phyloP scores from a whole-genome alignment of 2,797 vertebrate genomes.

The Thunnus albacares region DNA sequence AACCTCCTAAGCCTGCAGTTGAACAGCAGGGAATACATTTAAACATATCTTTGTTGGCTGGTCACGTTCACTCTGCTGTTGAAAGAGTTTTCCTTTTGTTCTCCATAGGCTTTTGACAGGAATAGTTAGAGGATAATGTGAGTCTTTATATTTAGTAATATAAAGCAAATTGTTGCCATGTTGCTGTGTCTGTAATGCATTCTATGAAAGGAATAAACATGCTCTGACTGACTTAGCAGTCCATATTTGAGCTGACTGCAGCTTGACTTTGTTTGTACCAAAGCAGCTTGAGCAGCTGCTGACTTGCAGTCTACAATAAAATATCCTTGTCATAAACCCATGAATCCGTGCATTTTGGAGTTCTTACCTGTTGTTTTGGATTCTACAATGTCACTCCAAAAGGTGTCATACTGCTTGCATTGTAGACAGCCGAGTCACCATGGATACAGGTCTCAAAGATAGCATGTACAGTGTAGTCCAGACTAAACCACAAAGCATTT shows the following conservation, averaged over 20 bases:
- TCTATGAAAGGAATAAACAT: not conserved
- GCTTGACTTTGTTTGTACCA: slow-evolving; percentile 20
- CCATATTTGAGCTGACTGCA: slow-evolving; percentile 17
- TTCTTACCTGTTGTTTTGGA: not conserved
- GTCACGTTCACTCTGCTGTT: not conserved
- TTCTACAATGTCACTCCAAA: slow-evolving; percentile 21
- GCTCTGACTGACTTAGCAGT: not conserved
- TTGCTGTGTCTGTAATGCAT: not conserved
- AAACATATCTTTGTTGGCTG: not conserved
- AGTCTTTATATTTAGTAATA: slow-evolving; percentile 1
- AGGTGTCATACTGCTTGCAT: not conserved
- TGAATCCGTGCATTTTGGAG: not conserved
- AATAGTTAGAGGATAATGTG: not conserved
- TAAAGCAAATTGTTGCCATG: slow-evolving; percentile 14
- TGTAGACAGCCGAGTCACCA: slow-evolving; percentile 1
- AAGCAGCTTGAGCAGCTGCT: not conserved
- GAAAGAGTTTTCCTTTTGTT: not conserved
- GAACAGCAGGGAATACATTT: not conserved
- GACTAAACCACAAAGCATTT: not conserved
- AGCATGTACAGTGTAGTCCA: slow-evolving; percentile 1
- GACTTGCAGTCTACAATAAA: not conserved
- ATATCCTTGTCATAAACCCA: not conserved
- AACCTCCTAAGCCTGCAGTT: not conserved
- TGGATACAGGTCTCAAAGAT: slow-evolving; percentile 20
- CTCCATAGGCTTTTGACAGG: not conserved